Evolutionary conservation across 2,888 invertebrate genomes (phyloP), one percentile per base, ranked within the genome.

Genomic region (Parascotia fuliginaria): DNA sequence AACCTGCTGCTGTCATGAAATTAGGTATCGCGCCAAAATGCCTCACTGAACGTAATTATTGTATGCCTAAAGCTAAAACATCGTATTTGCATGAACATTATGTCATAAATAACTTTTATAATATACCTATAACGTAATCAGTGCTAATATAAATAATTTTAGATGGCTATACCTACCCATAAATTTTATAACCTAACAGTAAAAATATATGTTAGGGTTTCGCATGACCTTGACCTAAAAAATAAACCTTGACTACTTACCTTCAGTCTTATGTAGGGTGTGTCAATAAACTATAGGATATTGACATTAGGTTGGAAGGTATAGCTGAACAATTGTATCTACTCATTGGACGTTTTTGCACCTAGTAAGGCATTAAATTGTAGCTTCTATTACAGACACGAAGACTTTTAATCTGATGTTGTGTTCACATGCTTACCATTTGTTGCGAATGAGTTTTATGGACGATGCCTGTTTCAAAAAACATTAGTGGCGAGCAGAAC

Each of bases 151-250:
- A 3, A 11, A 29, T 13, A 13, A 13, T 7, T 13, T 31, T 9
- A 2, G 5, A 2, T 13, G 13, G 9, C 12, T 24, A 24, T 24
- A 24, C 24, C 24, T 1, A 24, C 7, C 12, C 9, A 12, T 31
- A n/a, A n/a, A n/a, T 12, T 2, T 13, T 33, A 16, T 3, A n/a
- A 33, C 15, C 9, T n/a, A 19, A 28, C 24, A 11, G 11, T 40
- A 11, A 16, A 36, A 7, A 28, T 9, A 45, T 41, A 50, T 40
- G 39, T 63, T 58, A 56, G 32, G 14, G 22, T 39, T 22, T 22
- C 29, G 41, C 55, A 60, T 85, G 84, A 85, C 84, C 84, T 85
- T 83, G 85, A 84, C 85, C 84, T 75, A 81, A 55, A 76, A 83
- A 76, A 12, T 33, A 60, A 65, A 64, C 60, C 54, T 48, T 50